Percentiles rank a stretch among this genome's conserved stretches.
Evolutionary conservation across 2,888 invertebrate genomes (phyloP).

Genomic region (Theretra japonica): DNA sequence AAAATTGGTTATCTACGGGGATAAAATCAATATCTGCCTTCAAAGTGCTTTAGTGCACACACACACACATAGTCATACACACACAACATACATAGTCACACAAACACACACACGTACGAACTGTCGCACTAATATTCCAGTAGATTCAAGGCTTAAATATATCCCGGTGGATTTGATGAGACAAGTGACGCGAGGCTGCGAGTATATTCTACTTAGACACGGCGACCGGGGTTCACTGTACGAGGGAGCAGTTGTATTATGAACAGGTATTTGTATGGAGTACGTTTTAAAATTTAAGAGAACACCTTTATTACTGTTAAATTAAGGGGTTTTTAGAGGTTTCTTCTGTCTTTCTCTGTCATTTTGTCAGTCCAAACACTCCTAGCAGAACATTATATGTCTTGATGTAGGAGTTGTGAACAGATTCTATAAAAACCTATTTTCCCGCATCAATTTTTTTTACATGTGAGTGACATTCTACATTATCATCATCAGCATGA

Average conservation of each 20-base stretch:
- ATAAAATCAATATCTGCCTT: constrained; percentile 17
- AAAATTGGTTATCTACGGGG: constrained; percentile 5
- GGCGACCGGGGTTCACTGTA: constrained; percentile 4
- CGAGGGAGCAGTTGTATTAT: neutral
- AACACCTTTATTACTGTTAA: neutral
- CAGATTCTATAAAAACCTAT: too few species aligned
- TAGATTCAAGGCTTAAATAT: constrained; percentile 19
- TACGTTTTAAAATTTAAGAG: neutral
- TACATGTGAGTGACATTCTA: too few species aligned
- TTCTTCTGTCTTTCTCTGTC: neutral
- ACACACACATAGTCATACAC: neutral
- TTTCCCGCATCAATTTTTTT: too few species aligned
- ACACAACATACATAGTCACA: neutral
- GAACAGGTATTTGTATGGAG: neutral
- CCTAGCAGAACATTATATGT: too few species aligned
- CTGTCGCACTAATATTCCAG: constrained; percentile 19
- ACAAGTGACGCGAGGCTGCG: constrained; percentile 12
- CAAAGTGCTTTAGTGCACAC: neutral
- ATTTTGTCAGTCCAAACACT: too few species aligned
- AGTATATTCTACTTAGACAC: constrained; percentile 19
- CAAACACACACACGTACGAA: neutral
- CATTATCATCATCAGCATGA: too few species aligned
- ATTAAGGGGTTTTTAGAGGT: neutral
- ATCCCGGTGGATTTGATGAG: constrained; percentile 25
- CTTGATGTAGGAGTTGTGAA: too few species aligned